These are phyloP conservation scores for Beaufortia kweichowensis DNA, from an alignment of 2,113 vertebrate species.

Conservation along the genomic window DNA sequence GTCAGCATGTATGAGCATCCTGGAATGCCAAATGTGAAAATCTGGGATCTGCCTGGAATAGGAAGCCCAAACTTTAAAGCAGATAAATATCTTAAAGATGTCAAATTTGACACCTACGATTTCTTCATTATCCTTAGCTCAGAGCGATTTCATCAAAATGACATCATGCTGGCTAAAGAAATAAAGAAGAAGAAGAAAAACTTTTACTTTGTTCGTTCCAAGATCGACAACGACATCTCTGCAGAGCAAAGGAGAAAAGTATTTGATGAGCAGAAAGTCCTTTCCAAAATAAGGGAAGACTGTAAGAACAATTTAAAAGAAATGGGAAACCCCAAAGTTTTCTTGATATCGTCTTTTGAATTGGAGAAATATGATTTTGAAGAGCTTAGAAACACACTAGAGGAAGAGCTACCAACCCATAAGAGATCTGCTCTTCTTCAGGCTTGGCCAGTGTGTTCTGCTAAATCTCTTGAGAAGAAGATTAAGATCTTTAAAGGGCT, in stretches of 20 bases:
- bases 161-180: constrained; percentile 65
- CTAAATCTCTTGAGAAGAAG: constrained; percentile 61
- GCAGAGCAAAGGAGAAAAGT: constrained; percentile 26
- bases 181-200: constrained; percentile 57
- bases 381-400: constrained; percentile 38
- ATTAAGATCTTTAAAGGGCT: constrained; percentile 60
- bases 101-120: constrained; percentile 66
- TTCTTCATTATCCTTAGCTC: constrained; percentile 73
- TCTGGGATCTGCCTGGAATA: constrained; percentile 76
- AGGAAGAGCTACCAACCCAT: constrained; percentile 46
- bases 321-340: constrained; percentile 53
- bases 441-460: constrained; percentile 59
- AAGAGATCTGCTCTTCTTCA: constrained; percentile 47
- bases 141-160: constrained; percentile 63
- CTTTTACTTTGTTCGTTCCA: constrained; percentile 56
- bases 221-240: constrained; percentile 49
- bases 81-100: constrained; percentile 64
- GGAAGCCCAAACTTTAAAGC: constrained; percentile 64
- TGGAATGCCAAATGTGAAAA: constrained; percentile 59
- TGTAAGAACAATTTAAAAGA: constrained; percentile 46
- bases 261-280: constrained; percentile 37
- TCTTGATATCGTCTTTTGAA: constrained; percentile 47
- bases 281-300: constrained; percentile 29
- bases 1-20: constrained; percentile 67
- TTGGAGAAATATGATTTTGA: constrained; percentile 55